Evolutionary conservation across 2,113 vertebrate genomes (phyloP).

Genomic region (Copsychus sechellarum): DNA sequence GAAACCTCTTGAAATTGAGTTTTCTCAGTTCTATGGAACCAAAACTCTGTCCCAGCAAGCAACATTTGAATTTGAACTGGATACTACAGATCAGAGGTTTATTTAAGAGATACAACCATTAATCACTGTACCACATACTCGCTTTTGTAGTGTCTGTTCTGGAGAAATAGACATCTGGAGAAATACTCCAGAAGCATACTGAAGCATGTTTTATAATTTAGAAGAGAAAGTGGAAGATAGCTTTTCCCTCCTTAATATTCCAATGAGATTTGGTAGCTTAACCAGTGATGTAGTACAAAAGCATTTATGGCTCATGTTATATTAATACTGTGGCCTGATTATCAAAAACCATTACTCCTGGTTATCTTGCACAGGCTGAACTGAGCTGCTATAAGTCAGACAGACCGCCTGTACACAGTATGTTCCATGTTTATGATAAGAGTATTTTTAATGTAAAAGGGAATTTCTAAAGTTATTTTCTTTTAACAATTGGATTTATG

Average conservation of each 20-base stretch:
- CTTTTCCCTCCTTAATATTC: conserved; percentile 75
- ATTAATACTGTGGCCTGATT: conserved; percentile 83
- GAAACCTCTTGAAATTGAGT: conserved; percentile 31
- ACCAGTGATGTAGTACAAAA: conserved; percentile 70
- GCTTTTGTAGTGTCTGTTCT: not conserved
- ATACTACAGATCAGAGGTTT: conserved; percentile 8
- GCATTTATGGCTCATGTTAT: conserved; percentile 82
- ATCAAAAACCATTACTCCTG: conserved; percentile 82
- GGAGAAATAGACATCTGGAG: not conserved
- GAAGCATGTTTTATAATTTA: conserved; percentile 46
- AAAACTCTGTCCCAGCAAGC: conserved; percentile 25
- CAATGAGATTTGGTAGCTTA: conserved; percentile 80
- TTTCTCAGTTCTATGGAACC: conserved; percentile 36
- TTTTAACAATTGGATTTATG: conserved; percentile 72
- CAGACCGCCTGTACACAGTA: conserved; percentile 66
- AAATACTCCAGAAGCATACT: not conserved
- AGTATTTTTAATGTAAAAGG: conserved; percentile 70
- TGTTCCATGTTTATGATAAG: conserved; percentile 72
- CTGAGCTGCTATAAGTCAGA: conserved; percentile 74
- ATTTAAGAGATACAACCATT: conserved; percentile 4
- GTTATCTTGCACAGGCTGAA: conserved; percentile 76
- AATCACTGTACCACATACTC: not conserved
- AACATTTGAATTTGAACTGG: not conserved
- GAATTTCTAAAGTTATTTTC: conserved; percentile 76
- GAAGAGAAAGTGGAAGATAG: conserved; percentile 58